Conservation (phyloP, 2,113 vertebrate genomes). For the Cyprinus carpio region DNA sequence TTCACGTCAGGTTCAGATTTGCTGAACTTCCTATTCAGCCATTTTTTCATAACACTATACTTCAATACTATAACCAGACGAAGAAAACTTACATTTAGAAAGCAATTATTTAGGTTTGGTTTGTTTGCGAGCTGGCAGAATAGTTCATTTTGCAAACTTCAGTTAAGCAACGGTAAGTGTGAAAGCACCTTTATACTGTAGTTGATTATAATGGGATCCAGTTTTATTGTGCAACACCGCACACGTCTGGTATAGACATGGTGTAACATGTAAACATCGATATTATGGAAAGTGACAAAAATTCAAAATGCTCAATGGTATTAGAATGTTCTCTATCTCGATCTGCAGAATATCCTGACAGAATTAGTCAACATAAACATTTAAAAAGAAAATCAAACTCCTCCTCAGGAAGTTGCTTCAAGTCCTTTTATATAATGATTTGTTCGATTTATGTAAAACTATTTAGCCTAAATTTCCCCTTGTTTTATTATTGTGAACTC, state of each 20-base stretch:
- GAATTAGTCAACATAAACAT: not conserved
- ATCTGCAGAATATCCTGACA: not conserved
- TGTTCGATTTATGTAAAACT: not conserved
- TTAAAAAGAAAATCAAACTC: not conserved
- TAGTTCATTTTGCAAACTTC: not conserved
- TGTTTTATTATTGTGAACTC: not conserved
- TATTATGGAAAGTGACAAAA: conserved; percentile 8
- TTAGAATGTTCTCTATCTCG: not conserved
- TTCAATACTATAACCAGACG: not conserved
- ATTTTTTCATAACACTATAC: not conserved
- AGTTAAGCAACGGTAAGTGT: not conserved
- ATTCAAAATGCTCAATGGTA: not conserved
- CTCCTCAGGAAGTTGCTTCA: not conserved
- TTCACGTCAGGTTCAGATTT: not conserved
- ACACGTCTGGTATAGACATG: not conserved
- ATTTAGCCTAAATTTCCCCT: not conserved
- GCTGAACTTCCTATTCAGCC: not conserved
- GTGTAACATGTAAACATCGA: conserved; percentile 21
- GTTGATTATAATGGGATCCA: not conserved
- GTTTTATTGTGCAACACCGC: not conserved
- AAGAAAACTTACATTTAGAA: not conserved
- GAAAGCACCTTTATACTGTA: not conserved
- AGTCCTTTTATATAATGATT: not conserved
- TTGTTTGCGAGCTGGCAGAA: not conserved
- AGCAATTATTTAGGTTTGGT: not conserved